These are phyloP conservation scores for Nomada flava DNA, from an alignment of 2,888 invertebrate genomes.

Conservation along the genomic window DNA sequence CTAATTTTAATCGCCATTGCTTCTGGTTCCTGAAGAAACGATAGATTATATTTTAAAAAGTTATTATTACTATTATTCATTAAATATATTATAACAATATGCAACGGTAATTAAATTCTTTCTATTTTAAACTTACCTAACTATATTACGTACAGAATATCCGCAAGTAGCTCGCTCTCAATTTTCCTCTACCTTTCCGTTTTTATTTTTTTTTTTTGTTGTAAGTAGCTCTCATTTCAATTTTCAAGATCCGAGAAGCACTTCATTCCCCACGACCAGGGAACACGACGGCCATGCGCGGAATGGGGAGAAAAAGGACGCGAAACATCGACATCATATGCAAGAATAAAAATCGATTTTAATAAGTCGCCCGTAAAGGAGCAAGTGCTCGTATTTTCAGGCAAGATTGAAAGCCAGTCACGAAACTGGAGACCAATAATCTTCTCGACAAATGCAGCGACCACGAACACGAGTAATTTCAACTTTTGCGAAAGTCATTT, in stretches of 20 bases:
- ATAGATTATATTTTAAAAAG: too few species aligned
- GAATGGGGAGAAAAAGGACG: conserved; percentile 9
- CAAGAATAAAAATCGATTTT: conserved; percentile 47
- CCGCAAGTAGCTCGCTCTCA: not conserved
- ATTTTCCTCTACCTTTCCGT: not conserved
- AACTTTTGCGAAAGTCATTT: conserved; percentile 23
- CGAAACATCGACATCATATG: conserved; percentile 16
- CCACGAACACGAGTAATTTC: conserved; percentile 12
- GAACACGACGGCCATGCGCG: not conserved
- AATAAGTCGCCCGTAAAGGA: conserved; percentile 40
- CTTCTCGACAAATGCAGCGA: not conserved
- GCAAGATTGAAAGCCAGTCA: conserved; percentile 25
- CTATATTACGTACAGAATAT: not conserved
- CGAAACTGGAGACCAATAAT: conserved; percentile 25
- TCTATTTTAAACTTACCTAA: not conserved
- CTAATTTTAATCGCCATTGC: too few species aligned
- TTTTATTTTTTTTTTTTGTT: not conserved
- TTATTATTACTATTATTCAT: too few species aligned
- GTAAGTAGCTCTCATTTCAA: conserved; percentile 19
- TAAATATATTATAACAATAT: too few species aligned
- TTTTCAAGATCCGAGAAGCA: conserved; percentile 5
- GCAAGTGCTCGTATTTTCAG: conserved; percentile 32
- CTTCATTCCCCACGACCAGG: not conserved
- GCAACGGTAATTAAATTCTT: not conserved
- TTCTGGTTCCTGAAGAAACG: too few species aligned